These are phyloP conservation scores for Heliconius erato DNA, from an alignment of 2,888 invertebrate genomes.

Conservation along the genomic window DNA sequence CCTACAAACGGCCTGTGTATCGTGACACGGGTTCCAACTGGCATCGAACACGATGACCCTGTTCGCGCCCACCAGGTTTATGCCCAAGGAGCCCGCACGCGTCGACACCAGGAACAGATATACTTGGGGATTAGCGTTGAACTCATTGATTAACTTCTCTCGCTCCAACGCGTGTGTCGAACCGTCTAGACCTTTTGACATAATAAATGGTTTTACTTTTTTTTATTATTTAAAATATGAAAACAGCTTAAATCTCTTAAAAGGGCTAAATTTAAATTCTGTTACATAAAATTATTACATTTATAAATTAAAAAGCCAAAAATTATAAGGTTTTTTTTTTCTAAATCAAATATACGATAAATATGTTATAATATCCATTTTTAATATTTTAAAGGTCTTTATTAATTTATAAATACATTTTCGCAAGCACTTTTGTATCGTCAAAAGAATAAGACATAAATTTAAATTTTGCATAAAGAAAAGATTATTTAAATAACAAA, in stretches of 20 bases:
- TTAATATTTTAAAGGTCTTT: no score
- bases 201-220: background rate
- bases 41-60: conserved; percentile 99
- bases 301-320: no score
- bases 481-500: background rate
- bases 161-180: conserved; percentile 97
- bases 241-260: no score
- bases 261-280: no score
- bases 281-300: no score
- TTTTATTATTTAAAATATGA: background rate
- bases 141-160: conserved; percentile 98
- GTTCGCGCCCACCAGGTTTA: conserved; percentile 98
- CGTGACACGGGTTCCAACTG: conserved; percentile 99
- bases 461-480: background rate
- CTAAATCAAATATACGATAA: background rate
- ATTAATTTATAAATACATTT: background rate
- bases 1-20: conserved; percentile 98
- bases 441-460: background rate
- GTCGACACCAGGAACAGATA: conserved; percentile 98
- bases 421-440: background rate
- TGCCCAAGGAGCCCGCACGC: conserved; percentile 97
- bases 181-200: conserved; percentile 93
- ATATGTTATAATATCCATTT: no score
- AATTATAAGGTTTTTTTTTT: background rate
- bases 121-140: conserved; percentile 94